Base-by-base conservation (phyloP, 2,797 vertebrate genomes). In the Amphiprion clarkii region DNA sequence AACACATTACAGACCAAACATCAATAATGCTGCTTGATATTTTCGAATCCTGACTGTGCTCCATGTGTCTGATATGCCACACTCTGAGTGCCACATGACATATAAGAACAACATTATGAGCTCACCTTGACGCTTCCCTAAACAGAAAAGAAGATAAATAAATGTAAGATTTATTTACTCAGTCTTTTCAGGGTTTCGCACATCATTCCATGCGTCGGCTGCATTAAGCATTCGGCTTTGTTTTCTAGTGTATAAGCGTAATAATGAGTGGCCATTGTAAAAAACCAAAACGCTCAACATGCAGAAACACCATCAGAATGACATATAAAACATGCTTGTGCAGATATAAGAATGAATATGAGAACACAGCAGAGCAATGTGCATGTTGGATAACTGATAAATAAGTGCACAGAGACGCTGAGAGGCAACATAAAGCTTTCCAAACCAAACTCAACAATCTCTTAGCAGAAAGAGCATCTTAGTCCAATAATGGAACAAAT, bases 81-180 rank as follows among this genome's bases (percentile, higher is more conserved):
- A 54, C 55, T 61, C 7, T 13, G 81, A 46, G 58, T 61, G 68
- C 27, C 53, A 70, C 78, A 81, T 49, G 73, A 81, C 83, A 84
- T 80, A 86, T 80, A 87, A 70, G 59, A 87, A 74, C 17, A 58
- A 63, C 54, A 78, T 78, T 70, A 79, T 72, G 78, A 57, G 81
- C 93, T 96, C 95, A 96, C 94, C 94, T 94, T 95, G 48, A 48
- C 65, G 81, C 76, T 89, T 87, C 54, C 84, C 80, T 82, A 74
- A 63, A 82, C 3, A 67, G 54, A 87, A 90, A 81, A 82, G 67
- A 81, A 85, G 52, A 90, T 87, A 88, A 89, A 91, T 86, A 89
- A 89, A 88, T 81, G 19, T 74, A 70, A 78, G 63, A 92, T 92
- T 88, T 87, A 90, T 89, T 85, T 79, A 90, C 87, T 89, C 53